phyloP scores from a whole-genome alignment of 2,797 vertebrate species.

The Manis crassicaudata region DNA sequence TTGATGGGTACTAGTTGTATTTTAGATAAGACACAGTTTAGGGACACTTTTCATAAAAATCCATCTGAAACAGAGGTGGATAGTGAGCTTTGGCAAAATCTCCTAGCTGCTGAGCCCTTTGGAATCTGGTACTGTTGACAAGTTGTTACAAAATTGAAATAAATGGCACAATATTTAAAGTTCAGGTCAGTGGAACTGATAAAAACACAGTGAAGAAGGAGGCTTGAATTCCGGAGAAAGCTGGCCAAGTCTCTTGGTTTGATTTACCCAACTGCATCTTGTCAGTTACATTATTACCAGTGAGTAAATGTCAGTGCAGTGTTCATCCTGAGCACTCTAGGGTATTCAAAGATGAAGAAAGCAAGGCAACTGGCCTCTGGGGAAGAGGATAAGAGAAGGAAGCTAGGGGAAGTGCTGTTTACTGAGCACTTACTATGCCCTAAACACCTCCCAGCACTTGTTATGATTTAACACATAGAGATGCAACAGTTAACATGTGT shows the following conservation, averaged over 20 bases:
- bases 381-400: neutral
- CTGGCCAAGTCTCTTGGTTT: neutral
- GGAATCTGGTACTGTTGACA: neutral
- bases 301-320: neutral
- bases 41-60: neutral
- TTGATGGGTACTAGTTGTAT: neutral
- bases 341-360: neutral
- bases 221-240: neutral
- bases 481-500: neutral
- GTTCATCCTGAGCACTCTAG: neutral
- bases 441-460: neutral
- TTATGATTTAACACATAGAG: neutral
- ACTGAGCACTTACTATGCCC: neutral
- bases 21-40: neutral
- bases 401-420: neutral
- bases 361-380: neutral
- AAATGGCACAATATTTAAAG: neutral
- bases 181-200: neutral
- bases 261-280: neutral
- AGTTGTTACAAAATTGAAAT: neutral
- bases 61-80: neutral
- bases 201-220: neutral
- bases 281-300: neutral
- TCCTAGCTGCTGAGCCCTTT: neutral
- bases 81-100: neutral